phyloP scores from a whole-genome alignment of 2,888 invertebrate species.

The Machimus atricapillus region DNA sequence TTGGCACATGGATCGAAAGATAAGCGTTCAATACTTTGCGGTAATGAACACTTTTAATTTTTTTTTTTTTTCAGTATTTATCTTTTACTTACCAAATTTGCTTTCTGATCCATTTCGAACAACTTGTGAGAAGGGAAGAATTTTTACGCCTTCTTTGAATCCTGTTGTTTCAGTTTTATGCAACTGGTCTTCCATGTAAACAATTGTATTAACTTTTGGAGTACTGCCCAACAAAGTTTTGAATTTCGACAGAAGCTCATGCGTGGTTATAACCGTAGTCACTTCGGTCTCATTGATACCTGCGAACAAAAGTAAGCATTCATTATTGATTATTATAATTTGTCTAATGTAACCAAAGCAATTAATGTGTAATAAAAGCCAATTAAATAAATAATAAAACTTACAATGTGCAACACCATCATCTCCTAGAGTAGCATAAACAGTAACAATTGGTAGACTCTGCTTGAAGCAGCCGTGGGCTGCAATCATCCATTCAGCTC shows the following conservation, averaged over 20 bases:
- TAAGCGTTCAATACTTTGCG: neutral
- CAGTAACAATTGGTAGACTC: slow-evolving; percentile 93
- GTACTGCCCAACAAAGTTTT: slow-evolving; percentile 76
- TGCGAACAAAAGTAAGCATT: slow-evolving; percentile 43
- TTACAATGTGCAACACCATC: slow-evolving; percentile 92
- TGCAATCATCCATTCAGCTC: slow-evolving; percentile 97
- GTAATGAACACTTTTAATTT: neutral
- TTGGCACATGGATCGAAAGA: too few relatives aligned
- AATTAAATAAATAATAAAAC: slow-evolving; percentile 39
- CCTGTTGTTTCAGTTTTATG: slow-evolving; percentile 73
- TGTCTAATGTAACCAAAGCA: too few relatives aligned
- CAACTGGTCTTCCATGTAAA: slow-evolving; percentile 90
- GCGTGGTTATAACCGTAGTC: slow-evolving; percentile 89
- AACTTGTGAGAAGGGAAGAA: slow-evolving; percentile 79
- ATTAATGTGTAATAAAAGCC: too few relatives aligned
- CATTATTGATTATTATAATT: neutral
- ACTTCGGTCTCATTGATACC: slow-evolving; percentile 94
- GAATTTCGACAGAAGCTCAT: slow-evolving; percentile 91
- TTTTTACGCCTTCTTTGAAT: slow-evolving; percentile 74
- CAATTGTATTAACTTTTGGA: slow-evolving; percentile 78
- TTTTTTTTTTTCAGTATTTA: too few relatives aligned
- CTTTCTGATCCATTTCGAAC: slow-evolving; percentile 67
- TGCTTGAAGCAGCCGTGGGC: slow-evolving; percentile 96
- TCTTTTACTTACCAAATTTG: slow-evolving; percentile 60
- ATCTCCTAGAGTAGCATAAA: slow-evolving; percentile 96